Percentiles rank a stretch among this genome's conserved stretches.
Evolutionary conservation across 2,888 invertebrate species (phyloP).

Genomic region (Galeruca laticollis): DNA sequence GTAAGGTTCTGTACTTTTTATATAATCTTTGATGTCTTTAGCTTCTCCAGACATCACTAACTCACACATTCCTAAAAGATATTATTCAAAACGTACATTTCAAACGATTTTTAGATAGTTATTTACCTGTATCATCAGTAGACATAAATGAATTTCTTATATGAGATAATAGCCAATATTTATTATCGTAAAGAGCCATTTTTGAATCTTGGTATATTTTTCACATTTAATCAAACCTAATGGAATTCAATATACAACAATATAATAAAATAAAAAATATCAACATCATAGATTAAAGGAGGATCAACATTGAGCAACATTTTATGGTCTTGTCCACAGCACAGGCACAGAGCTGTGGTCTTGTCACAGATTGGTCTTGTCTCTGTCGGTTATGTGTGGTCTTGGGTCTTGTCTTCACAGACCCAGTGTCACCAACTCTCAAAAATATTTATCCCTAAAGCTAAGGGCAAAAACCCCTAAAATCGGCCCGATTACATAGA

Average conservation of each 20-base stretch:
- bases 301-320: no score
- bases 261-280: no score
- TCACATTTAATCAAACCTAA: not conserved
- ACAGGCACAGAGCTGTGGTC: no score
- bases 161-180: constrained; percentile 91
- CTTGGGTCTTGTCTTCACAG: no score
- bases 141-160: constrained; percentile 95
- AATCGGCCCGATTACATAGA: no score
- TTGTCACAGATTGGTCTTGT: no score
- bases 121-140: constrained; percentile 86
- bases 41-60: constrained; percentile 90
- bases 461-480: no score
- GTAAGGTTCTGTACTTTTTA: constrained; percentile 71
- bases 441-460: no score
- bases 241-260: not conserved
- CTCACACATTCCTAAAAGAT: constrained; percentile 83
- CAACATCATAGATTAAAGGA: no score
- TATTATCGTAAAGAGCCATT: constrained; percentile 96
- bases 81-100: constrained; percentile 8
- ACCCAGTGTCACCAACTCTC: no score
- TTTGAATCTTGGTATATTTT: not conserved
- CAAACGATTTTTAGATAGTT: not conserved
- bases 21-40: constrained; percentile 69
- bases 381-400: no score
- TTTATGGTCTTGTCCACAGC: no score